Percentiles rank a stretch among this genome's conserved stretches.
phyloP scores from a whole-genome alignment of 1,140 invertebrate genomes.

The fruit fly (Drosophila melanogaster) region Release_6_plus_ISO1_MT NC_004354.4:13500501-13501000 shows the following conservation, averaged over 20 bases:
- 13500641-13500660: constrained; percentile 88
- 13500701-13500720: constrained; percentile 74
- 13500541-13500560: constrained; percentile 90
- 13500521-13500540: constrained; percentile 89
- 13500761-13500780: constrained; percentile 84
- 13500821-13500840: constrained; percentile 85
- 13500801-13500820: constrained; percentile 88
- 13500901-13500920: no score
- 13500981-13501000: constrained; percentile 92
- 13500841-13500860: no score
- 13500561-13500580: constrained; percentile 90
- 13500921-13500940: constrained; percentile 1
- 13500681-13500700: constrained; percentile 80
- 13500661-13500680: constrained; percentile 81
- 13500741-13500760: constrained; percentile 66
- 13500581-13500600: constrained; percentile 94
- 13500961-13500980: constrained; percentile 89
- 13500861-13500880: no score
- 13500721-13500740: constrained; percentile 77
- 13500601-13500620: constrained; percentile 94
- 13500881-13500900: no score
- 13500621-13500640: constrained; percentile 92
- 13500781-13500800: constrained; percentile 93
- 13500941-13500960: constrained; percentile 88
- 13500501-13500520: constrained; percentile 94